Percentiles rank a stretch among this genome's conserved stretches.
phyloP scores from a whole-genome alignment of 2,797 vertebrate genomes.

The Sebastes diploproa region DNA sequence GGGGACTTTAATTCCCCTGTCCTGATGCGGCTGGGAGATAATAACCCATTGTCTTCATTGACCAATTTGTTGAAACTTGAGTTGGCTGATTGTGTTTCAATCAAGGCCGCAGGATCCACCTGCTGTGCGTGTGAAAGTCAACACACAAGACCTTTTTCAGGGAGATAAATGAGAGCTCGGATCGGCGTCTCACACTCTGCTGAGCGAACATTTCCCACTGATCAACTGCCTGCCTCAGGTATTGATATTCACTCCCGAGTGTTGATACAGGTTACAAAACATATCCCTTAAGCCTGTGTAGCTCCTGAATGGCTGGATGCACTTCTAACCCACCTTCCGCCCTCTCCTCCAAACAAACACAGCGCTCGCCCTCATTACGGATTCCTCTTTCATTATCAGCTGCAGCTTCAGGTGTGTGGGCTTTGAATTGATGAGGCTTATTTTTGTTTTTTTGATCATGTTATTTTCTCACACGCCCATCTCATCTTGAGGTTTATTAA shows the following conservation, averaged over 20 bases:
- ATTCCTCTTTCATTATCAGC: conserved; percentile 65
- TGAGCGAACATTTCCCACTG: conserved; percentile 59
- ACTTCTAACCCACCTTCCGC: neutral
- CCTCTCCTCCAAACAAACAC: conserved; percentile 1
- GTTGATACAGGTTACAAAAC: conserved; percentile 48
- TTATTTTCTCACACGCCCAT: conserved; percentile 58
- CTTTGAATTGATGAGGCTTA: conserved; percentile 54
- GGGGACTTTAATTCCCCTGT: conserved; percentile 31
- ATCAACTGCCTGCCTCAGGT: conserved; percentile 49
- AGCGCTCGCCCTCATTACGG: conserved; percentile 37
- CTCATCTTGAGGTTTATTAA: conserved; percentile 76
- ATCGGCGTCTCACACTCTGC: conserved; percentile 37
- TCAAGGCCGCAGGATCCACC: conserved; percentile 19
- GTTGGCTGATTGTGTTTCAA: conserved; percentile 37
- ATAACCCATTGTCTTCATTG: conserved; percentile 44
- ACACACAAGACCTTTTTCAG: conserved; percentile 32
- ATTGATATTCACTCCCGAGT: conserved; percentile 65
- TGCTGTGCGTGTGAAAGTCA: conserved; percentile 37
- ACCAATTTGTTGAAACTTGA: conserved; percentile 51
- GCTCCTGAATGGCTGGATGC: conserved; percentile 26
- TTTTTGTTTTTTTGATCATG: conserved; percentile 60
- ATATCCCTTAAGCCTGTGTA: conserved; percentile 48
- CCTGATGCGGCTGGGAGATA: conserved; percentile 40
- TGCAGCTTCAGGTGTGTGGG: conserved; percentile 72
- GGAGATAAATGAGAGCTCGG: conserved; percentile 45